Conservation (phyloP, 2,888 invertebrate genomes). For the Thymelicus acteon region DNA sequence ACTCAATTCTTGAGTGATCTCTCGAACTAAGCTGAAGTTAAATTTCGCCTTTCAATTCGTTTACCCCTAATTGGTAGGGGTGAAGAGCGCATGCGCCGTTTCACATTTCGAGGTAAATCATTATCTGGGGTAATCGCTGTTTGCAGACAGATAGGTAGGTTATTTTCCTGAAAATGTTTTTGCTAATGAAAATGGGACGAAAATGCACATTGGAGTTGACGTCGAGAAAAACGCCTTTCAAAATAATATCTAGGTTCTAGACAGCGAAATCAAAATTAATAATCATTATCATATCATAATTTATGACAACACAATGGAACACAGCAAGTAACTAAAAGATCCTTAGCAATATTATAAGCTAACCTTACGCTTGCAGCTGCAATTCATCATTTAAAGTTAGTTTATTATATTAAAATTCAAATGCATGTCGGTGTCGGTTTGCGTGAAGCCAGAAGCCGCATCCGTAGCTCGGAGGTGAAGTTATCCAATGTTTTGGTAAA, state of each 20-base stretch:
- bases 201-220: too few species aligned
- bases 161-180: not conserved
- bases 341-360: too few species aligned
- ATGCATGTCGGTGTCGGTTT: slow-evolving; percentile 47
- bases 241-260: too few species aligned
- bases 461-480: slow-evolving; percentile 58
- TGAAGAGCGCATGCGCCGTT: slow-evolving; percentile 10
- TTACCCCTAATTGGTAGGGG: slow-evolving; percentile 17
- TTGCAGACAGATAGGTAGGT: not conserved
- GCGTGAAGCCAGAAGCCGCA: slow-evolving; percentile 71
- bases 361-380: too few species aligned
- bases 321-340: too few species aligned
- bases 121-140: not conserved
- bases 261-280: too few species aligned
- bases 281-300: too few species aligned
- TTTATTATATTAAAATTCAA: slow-evolving; percentile 17
- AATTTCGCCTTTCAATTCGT: slow-evolving; percentile 6
- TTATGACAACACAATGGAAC: too few species aligned
- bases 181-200: not conserved
- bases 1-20: not conserved
- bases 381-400: not conserved
- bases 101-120: not conserved
- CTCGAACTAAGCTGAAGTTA: not conserved
- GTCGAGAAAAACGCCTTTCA: too few species aligned
- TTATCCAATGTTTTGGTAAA: slow-evolving; percentile 38